Percentiles rank a stretch among this genome's conserved stretches.
phyloP scores from a whole-genome alignment of 2,113 vertebrate species.

The Theristicus caerulescens region DNA sequence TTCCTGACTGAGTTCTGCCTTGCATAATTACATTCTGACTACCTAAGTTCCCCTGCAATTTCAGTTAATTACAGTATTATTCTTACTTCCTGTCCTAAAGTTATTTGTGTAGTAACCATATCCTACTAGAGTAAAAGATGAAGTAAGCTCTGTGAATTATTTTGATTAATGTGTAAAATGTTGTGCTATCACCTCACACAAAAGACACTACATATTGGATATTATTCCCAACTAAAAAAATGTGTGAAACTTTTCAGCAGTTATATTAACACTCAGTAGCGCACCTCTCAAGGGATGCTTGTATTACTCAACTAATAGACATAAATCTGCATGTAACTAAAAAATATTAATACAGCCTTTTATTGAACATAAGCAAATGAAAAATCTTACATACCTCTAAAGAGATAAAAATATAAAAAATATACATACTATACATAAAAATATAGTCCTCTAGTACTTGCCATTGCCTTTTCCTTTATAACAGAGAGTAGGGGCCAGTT shows the following conservation, averaged over 20 bases:
- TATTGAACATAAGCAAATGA: not conserved
- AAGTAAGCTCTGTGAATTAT: slow-evolving; percentile 47
- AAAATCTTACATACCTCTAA: not conserved
- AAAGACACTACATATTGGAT: not conserved
- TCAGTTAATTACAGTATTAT: slow-evolving; percentile 66
- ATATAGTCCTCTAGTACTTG: not conserved
- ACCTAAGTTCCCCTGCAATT: slow-evolving; percentile 60
- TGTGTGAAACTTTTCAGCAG: slow-evolving; percentile 40
- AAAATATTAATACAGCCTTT: not conserved
- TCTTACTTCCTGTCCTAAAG: slow-evolving; percentile 64
- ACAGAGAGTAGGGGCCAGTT: not conserved
- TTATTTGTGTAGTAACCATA: slow-evolving; percentile 65
- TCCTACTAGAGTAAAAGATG: slow-evolving; percentile 39
- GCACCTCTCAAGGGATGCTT: not conserved
- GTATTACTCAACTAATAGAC: not conserved
- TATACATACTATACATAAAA: not conserved
- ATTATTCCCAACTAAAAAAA: slow-evolving; percentile 4
- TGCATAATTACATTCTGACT: slow-evolving; percentile 61
- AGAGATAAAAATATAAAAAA: not conserved
- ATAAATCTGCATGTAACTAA: not conserved
- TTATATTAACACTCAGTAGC: slow-evolving; percentile 33
- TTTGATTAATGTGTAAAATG: slow-evolving; percentile 51
- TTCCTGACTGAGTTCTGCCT: slow-evolving; percentile 56
- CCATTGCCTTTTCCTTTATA: not conserved
- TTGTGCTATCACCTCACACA: not conserved